Percentiles rank a stretch among this genome's conserved stretches.
Conservation (phyloP, 2,113 vertebrate species). For the Artemisiospiza belli region DNA sequence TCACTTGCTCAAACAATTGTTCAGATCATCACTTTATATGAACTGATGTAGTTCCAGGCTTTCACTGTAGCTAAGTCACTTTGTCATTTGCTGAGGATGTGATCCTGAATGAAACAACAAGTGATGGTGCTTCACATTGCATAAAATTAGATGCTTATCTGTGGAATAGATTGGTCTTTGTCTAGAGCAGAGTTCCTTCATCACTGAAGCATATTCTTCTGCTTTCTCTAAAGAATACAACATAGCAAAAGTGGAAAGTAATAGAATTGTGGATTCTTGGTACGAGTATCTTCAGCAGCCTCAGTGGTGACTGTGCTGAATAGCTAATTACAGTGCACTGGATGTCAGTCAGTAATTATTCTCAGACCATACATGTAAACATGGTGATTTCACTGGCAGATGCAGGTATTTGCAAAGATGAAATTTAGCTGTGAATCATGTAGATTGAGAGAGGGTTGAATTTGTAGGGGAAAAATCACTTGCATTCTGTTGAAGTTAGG, state of each 20-base stretch:
- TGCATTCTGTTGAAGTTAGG: background rate
- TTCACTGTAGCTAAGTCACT: background rate
- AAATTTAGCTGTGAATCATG: background rate
- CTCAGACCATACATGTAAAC: background rate
- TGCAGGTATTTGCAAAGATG: background rate
- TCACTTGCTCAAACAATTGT: background rate
- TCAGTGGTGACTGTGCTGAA: background rate
- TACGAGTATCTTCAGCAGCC: background rate
- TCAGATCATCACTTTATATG: background rate
- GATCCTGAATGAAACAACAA: background rate
- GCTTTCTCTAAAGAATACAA: background rate
- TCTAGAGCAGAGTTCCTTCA: background rate
- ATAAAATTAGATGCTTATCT: background rate
- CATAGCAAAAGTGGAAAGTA: background rate
- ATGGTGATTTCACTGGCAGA: background rate
- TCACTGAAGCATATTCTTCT: background rate
- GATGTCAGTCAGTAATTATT: background rate
- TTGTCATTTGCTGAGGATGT: background rate
- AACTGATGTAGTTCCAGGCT: background rate
- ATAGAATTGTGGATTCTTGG: background rate
- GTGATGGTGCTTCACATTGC: background rate
- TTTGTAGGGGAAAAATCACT: background rate
- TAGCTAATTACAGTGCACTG: background rate
- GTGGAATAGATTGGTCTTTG: background rate
- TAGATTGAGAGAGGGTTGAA: background rate